A percentile compares a stretch with the other conserved stretches of the same genome.
Conservation (phyloP, 1,140 invertebrate genomes). For the Drosophila subpulchrella region DNA sequence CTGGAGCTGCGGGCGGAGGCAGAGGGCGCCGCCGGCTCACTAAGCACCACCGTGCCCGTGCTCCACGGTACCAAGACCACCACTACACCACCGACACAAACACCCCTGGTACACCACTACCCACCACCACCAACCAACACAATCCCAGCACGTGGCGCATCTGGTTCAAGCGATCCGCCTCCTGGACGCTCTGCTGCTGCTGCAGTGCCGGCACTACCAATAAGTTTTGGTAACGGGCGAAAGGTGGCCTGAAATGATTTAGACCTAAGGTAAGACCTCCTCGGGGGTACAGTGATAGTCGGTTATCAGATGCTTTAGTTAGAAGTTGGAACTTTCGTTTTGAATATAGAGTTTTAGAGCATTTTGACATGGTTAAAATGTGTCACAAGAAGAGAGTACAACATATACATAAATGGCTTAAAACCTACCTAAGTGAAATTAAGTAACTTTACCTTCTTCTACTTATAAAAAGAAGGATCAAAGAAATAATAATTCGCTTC, state of each 20-base stretch:
- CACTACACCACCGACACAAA: slow-evolving; percentile 69
- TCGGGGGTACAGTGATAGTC: slow-evolving; percentile 6
- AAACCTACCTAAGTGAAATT: neutral
- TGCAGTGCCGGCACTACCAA: slow-evolving; percentile 45
- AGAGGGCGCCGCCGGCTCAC: slow-evolving; percentile 35
- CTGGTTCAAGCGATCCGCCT: slow-evolving; percentile 32
- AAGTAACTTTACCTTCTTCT: slow-evolving; percentile 1
- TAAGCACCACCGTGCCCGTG: slow-evolving; percentile 49
- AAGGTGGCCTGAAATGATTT: slow-evolving; percentile 60
- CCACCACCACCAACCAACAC: slow-evolving; percentile 21
- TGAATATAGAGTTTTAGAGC: neutral
- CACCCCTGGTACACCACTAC: slow-evolving; percentile 9
- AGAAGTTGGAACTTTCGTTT: neutral
- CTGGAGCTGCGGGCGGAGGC: slow-evolving; percentile 17
- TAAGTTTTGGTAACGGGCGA: slow-evolving; percentile 66
- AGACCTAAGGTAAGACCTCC: slow-evolving; percentile 65
- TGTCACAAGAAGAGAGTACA: neutral
- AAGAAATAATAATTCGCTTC: neutral
- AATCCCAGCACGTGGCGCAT: slow-evolving; percentile 20
- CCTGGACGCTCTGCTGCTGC: slow-evolving; percentile 70
- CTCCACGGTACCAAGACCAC: slow-evolving; percentile 64
- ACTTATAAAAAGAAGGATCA: neutral
- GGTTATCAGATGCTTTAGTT: neutral
- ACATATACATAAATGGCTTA: neutral
- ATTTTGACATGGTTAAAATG: slow-evolving; percentile 8